Conservation (phyloP, 1,140 invertebrate species). For the Drosophila equinoxialis region DNA sequence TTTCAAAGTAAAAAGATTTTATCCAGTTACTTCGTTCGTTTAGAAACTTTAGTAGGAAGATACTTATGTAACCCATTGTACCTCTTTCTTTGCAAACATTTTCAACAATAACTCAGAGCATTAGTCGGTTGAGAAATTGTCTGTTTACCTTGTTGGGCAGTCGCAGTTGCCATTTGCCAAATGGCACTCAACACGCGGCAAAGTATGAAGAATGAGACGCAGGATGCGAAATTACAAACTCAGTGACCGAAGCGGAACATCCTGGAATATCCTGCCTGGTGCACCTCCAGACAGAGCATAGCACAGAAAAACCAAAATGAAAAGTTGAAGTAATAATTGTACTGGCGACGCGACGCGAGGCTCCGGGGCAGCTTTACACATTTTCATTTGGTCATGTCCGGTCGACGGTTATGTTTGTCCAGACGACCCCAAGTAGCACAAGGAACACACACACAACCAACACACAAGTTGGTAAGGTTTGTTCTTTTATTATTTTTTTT, state of each 20-base stretch:
- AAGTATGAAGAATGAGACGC: constrained; percentile 79
- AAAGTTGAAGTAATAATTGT: constrained; percentile 78
- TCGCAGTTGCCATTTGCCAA: constrained; percentile 61
- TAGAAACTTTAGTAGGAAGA: too few species aligned
- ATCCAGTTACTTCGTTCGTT: too few species aligned
- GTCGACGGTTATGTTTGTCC: constrained; percentile 79
- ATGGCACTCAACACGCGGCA: constrained; percentile 67
- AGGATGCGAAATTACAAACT: constrained; percentile 73
- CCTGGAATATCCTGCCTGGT: constrained; percentile 62
- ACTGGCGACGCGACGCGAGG: constrained; percentile 41
- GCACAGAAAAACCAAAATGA: constrained; percentile 57
- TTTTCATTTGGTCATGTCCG: constrained; percentile 80
- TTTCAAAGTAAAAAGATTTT: too few species aligned
- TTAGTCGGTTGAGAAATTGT: constrained; percentile 79
- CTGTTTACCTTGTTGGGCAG: constrained; percentile 76
- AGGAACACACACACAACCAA: constrained; percentile 35
- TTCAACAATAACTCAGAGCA: constrained; percentile 76
- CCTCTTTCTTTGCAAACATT: constrained; percentile 16
- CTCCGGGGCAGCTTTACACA: constrained; percentile 65
- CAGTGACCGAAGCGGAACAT: constrained; percentile 40
- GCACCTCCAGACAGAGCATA: constrained; percentile 66
- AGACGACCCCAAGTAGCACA: constrained; percentile 81
- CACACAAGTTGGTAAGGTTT: constrained; percentile 34
- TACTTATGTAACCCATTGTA: not conserved
- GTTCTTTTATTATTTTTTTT: constrained; percentile 30